phyloP scores from a whole-genome alignment of 2,797 vertebrate genomes.

The Pangasius krempfi region DNA sequence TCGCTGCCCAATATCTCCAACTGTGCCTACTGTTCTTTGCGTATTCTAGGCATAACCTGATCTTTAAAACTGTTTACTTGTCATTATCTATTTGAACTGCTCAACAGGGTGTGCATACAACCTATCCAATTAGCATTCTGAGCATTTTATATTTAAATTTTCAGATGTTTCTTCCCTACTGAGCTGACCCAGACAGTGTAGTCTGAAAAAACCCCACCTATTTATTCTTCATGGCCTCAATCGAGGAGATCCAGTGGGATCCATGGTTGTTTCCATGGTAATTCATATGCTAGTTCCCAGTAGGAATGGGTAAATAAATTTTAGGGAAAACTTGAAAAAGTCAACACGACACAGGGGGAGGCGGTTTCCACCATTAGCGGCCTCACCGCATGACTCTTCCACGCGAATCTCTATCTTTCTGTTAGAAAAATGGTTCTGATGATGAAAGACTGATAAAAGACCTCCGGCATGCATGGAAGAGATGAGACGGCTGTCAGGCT shows the following conservation, averaged over 20 bases:
- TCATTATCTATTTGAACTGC: constrained; percentile 19
- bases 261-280: constrained; percentile 75
- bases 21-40: background rate
- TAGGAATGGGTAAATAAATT: constrained; percentile 57
- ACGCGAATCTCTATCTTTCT: constrained; percentile 10
- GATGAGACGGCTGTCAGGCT: constrained; percentile 11
- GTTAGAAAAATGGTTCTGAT: constrained; percentile 22
- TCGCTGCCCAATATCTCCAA: background rate
- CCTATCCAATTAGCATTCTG: constrained; percentile 15
- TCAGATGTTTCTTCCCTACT: constrained; percentile 23
- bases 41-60: background rate
- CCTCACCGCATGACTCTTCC: constrained; percentile 23
- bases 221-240: constrained; percentile 58
- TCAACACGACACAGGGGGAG: constrained; percentile 62
- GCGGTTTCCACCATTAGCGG: constrained; percentile 35
- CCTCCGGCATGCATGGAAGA: background rate
- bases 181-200: constrained; percentile 51
- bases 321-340: constrained; percentile 60
- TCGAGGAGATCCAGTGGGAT: constrained; percentile 54
- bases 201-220: background rate
- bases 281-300: constrained; percentile 61
- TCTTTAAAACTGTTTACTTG: constrained; percentile 27
- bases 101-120: background rate
- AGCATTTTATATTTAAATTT: constrained; percentile 28
- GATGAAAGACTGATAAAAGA: constrained; percentile 20